Conservation (phyloP, 2,888 invertebrate species). For the Acanthococcus lagerstroemiae region DNA sequence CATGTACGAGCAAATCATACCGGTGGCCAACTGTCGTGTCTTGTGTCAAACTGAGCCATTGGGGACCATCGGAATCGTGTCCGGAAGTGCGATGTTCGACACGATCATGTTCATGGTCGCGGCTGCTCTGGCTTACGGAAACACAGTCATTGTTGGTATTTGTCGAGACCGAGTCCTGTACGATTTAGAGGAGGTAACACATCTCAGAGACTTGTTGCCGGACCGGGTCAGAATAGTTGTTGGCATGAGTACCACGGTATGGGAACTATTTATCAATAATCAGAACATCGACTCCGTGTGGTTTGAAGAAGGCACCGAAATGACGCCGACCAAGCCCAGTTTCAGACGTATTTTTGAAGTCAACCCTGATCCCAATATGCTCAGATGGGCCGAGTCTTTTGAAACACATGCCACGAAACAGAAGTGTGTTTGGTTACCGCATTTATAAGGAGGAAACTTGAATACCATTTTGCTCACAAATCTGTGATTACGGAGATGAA, state of each 20-base stretch:
- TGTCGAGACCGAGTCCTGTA: not conserved
- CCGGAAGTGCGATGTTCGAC: not conserved
- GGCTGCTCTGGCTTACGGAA: constrained; percentile 5
- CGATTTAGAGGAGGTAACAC: not conserved
- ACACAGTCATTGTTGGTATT: constrained; percentile 14
- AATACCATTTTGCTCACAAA: too few relatives aligned
- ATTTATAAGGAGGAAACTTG: not conserved
- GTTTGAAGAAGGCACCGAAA: not conserved
- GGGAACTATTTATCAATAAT: constrained; percentile 1
- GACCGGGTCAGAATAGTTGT: constrained; percentile 4
- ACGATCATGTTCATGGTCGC: constrained; percentile 8
- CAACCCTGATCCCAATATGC: not conserved
- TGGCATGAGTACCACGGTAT: not conserved
- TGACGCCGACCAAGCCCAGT: not conserved
- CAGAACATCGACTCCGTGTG: constrained; percentile 1
- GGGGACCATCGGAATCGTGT: constrained; percentile 13
- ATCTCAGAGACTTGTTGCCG: constrained; percentile 15
- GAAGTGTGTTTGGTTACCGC: constrained; percentile 21
- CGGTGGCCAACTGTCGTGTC: not conserved
- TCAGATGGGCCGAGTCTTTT: not conserved
- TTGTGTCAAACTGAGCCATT: constrained; percentile 6
- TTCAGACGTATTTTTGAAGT: not conserved
- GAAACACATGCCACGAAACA: constrained; percentile 12
- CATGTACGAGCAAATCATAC: not conserved
- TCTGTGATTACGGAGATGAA: not conserved